Percentiles rank a stretch among this genome's conserved stretches.
Conservation (phyloP, 2,113 vertebrate genomes). For the Oryzias melastigma region DNA sequence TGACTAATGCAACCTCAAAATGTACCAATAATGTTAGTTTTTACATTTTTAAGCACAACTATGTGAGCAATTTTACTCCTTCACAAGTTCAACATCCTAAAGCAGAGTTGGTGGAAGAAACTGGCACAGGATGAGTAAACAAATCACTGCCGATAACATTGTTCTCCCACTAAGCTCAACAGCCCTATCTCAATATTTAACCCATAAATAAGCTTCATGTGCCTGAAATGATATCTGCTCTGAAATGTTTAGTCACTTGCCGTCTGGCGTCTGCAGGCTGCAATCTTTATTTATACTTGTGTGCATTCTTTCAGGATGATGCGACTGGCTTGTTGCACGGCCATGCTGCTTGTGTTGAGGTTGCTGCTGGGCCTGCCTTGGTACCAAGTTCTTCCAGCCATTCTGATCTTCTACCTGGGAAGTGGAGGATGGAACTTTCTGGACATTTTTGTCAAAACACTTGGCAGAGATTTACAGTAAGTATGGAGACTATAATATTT, state of each 20-base stretch:
- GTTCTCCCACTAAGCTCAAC: neutral
- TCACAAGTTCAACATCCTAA: neutral
- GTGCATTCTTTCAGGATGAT: constrained; percentile 80
- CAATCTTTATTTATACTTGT: constrained; percentile 23
- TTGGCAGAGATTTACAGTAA: constrained; percentile 89
- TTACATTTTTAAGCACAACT: too few species aligned
- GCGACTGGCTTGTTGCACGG: constrained; percentile 82
- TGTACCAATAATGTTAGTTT: too few species aligned
- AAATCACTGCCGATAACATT: constrained; percentile 25
- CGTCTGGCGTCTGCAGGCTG: neutral
- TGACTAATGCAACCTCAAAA: too few species aligned
- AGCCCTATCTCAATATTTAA: neutral
- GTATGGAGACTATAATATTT: constrained; percentile 39
- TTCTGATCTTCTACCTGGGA: constrained; percentile 88
- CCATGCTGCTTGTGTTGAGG: constrained; percentile 83
- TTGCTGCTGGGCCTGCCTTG: constrained; percentile 85
- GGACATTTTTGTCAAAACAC: constrained; percentile 84
- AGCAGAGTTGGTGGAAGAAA: constrained; percentile 16
- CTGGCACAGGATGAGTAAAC: constrained; percentile 16
- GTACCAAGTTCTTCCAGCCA: constrained; percentile 83
- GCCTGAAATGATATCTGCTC: constrained; percentile 1
- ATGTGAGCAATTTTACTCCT: neutral
- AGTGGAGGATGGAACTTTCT: constrained; percentile 89
- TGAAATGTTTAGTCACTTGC: constrained; percentile 8
- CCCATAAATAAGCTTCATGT: constrained; percentile 1